phyloP scores from a whole-genome alignment of 1,140 invertebrate species.

The Chrysopa pallens region DNA sequence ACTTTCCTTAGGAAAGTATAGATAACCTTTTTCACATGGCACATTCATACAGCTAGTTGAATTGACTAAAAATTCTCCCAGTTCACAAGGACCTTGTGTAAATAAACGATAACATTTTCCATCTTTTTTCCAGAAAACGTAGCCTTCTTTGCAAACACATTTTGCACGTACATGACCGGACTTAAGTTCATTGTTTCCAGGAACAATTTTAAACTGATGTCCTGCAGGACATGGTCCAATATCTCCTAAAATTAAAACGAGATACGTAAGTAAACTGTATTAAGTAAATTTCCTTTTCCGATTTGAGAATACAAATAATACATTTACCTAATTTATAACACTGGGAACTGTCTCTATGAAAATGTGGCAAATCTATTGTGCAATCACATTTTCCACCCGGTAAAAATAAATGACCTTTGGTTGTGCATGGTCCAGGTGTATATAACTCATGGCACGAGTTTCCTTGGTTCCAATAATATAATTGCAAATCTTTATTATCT shows the following conservation, averaged over 20 bases:
- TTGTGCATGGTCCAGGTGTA: conserved; percentile 53
- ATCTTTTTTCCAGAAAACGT: conserved; percentile 41
- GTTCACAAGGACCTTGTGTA: conserved; percentile 52
- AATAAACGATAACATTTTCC: conserved; percentile 55
- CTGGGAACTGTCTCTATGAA: conserved; percentile 38
- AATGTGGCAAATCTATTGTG: conserved; percentile 45
- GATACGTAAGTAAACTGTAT: too few species aligned
- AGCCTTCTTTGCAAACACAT: conserved; percentile 49
- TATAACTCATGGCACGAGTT: conserved; percentile 59
- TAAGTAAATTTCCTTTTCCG: too few species aligned
- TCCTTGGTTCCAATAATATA: conserved; percentile 29
- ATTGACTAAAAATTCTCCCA: conserved; percentile 44
- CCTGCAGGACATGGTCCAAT: conserved; percentile 50
- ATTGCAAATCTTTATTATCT: conserved; percentile 21
- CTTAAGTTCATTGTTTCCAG: conserved; percentile 19
- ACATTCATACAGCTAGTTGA: conserved; percentile 35
- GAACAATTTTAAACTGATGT: conserved; percentile 36
- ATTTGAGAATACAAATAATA: not conserved
- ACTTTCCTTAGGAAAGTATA: conserved; percentile 52
- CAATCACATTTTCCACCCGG: conserved; percentile 55
- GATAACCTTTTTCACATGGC: conserved; percentile 47
- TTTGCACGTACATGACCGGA: conserved; percentile 24
- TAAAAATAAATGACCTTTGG: conserved; percentile 51
- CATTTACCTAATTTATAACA: conserved; percentile 58
- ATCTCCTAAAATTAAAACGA: conserved; percentile 26